These are phyloP conservation scores for Lasioglossum villosulum DNA, from an alignment of 2,888 invertebrate genomes.

Conservation along the genomic window DNA sequence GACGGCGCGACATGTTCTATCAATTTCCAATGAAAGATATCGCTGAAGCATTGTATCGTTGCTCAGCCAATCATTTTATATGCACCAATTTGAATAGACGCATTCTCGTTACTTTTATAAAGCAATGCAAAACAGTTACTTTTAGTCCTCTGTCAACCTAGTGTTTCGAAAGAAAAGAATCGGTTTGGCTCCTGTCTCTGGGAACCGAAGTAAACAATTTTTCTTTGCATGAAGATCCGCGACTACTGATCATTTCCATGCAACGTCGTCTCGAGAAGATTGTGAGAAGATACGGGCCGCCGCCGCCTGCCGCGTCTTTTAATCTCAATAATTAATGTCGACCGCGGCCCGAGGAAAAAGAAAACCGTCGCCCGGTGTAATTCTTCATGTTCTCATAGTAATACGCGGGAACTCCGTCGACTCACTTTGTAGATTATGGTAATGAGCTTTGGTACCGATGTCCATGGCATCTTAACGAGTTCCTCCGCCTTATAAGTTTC, in stretches of 20 bases:
- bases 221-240: neutral
- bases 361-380: constrained; percentile 8
- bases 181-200: neutral
- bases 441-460: constrained; percentile 69
- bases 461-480: constrained; percentile 73
- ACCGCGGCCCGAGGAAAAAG: neutral
- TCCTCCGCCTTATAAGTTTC: constrained; percentile 67
- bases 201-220: neutral
- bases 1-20: too few relatives aligned
- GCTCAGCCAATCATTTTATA: too few relatives aligned
- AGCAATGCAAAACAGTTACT: too few relatives aligned
- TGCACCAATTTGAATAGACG: too few relatives aligned
- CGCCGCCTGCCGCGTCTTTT: neutral
- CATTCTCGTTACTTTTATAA: too few relatives aligned
- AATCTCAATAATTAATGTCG: constrained; percentile 17
- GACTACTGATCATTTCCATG: neutral
- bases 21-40: too few relatives aligned
- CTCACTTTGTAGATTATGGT: constrained; percentile 68
- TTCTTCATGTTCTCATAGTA: constrained; percentile 52
- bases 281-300: neutral
- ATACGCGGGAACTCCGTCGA: constrained; percentile 36
- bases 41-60: too few relatives aligned
- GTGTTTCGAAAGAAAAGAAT: neutral
- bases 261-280: neutral
- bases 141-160: too few relatives aligned